A percentile compares a stretch with the other conserved stretches of the same genome.
Conservation (phyloP, 2,113 vertebrate species). For the Equus przewalskii region DNA sequence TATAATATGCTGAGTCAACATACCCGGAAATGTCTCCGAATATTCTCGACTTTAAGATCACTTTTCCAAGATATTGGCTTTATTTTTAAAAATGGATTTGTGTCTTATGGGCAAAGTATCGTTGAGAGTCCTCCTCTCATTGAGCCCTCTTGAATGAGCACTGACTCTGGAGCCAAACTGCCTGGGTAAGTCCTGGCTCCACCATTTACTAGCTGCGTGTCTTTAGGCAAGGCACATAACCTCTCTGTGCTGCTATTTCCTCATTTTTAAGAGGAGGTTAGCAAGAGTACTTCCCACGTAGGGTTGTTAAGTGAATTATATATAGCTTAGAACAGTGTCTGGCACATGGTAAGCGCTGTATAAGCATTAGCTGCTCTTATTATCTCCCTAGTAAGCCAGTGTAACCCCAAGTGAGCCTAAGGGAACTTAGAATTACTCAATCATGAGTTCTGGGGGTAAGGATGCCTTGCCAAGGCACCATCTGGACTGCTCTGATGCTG, state of each 20-base stretch:
- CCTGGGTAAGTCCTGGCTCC: not conserved
- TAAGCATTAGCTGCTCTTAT: slow-evolving; percentile 46
- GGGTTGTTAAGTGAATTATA: slow-evolving; percentile 23
- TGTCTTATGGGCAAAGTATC: not conserved
- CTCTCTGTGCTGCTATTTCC: not conserved
- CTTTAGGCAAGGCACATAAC: not conserved
- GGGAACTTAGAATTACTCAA: not conserved
- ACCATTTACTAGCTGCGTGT: not conserved
- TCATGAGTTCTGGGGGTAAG: not conserved
- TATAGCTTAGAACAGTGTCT: not conserved
- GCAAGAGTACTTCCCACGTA: slow-evolving; percentile 14
- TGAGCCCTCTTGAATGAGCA: slow-evolving; percentile 6
- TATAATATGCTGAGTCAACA: slow-evolving; percentile 16
- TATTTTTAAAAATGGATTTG: slow-evolving; percentile 24
- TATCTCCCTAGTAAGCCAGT: slow-evolving; percentile 3
- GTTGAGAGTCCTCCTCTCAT: not conserved
- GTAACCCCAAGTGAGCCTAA: not conserved
- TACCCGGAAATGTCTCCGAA: slow-evolving; percentile 34
- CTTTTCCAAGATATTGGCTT: slow-evolving; percentile 3
- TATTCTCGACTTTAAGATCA: slow-evolving; percentile 21
- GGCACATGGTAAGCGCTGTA: not conserved
- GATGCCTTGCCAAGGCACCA: not conserved
- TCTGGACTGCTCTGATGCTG: not conserved
- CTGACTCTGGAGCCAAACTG: slow-evolving; percentile 17
- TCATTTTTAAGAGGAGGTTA: slow-evolving; percentile 47